These are phyloP conservation scores for Catalaphyllia jardinei DNA, from an alignment of 64 coral and sea anemone species.

Conservation along the genomic window DNA sequence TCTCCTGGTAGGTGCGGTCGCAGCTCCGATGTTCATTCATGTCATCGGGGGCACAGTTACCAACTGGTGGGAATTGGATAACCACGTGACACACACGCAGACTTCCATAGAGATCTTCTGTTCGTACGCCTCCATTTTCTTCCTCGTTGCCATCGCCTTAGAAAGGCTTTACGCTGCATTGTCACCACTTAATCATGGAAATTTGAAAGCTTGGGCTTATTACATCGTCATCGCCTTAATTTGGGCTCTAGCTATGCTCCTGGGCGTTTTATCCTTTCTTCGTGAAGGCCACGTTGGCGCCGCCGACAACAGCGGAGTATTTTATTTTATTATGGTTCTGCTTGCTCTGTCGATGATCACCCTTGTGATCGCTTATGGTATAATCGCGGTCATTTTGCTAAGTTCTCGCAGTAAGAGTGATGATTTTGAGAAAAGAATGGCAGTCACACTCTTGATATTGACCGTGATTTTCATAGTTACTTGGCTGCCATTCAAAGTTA, in stretches of 20 bases:
- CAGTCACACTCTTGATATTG: slow-evolving; percentile 1
- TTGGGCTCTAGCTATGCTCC: slow-evolving; percentile 20
- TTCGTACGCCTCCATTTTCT: slow-evolving; percentile 59
- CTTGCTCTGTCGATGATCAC: slow-evolving; percentile 6
- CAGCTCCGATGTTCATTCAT: slow-evolving; percentile 48
- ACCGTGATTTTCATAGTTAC: slow-evolving; percentile 24
- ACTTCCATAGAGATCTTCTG: slow-evolving; percentile 35
- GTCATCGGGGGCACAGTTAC: neutral
- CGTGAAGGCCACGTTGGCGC: neutral
- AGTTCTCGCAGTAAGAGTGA: neutral
- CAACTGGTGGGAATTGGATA: neutral
- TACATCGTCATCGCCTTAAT: slow-evolving; percentile 21
- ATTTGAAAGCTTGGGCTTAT: neutral
- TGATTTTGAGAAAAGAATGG: slow-evolving; percentile 25
- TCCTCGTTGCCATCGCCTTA: slow-evolving; percentile 45
- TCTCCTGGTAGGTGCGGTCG: slow-evolving; percentile 31
- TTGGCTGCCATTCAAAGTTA: slow-evolving; percentile 25
- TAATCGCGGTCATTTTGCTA: slow-evolving; percentile 1
- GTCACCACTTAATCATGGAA: slow-evolving; percentile 38
- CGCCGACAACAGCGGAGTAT: neutral
- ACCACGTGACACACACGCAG: slow-evolving; percentile 7
- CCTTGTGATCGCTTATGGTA: neutral
- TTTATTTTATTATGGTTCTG: slow-evolving; percentile 41
- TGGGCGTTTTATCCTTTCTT: slow-evolving; percentile 3
- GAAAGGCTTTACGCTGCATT: slow-evolving; percentile 43